Percentiles rank a stretch among this genome's conserved stretches.
Evolutionary conservation across 2,888 invertebrate genomes (phyloP).

Genomic region (Lasius platythorax): DNA sequence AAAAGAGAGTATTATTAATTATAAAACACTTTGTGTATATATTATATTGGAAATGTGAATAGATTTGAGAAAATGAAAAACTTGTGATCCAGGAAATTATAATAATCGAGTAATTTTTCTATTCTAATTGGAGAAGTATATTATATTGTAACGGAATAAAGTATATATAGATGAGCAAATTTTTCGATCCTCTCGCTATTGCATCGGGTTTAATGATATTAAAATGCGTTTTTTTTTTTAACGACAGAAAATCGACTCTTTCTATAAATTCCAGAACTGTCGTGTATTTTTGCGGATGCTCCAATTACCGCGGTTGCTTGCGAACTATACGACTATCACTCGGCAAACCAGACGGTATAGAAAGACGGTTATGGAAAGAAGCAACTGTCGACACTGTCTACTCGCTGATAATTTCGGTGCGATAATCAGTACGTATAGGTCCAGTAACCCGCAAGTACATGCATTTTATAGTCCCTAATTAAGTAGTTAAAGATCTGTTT

Average conservation of each 20-base stretch:
- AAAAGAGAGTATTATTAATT: background rate
- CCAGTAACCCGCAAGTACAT: constrained; percentile 16
- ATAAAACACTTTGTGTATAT: constrained; percentile 12
- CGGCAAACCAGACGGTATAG: background rate
- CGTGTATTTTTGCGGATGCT: background rate
- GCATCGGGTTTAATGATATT: background rate
- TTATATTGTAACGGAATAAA: background rate
- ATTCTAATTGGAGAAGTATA: background rate
- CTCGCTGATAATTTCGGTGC: background rate
- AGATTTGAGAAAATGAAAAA: background rate
- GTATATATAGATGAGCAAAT: background rate
- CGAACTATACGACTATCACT: constrained; percentile 3
- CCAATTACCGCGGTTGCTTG: background rate
- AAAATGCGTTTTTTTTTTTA: background rate
- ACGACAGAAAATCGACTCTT: background rate
- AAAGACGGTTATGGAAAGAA: constrained; percentile 4
- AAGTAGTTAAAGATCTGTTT: background rate
- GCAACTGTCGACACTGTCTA: constrained; percentile 1
- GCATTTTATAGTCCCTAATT: constrained; percentile 11
- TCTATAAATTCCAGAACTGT: background rate
- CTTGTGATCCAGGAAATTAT: background rate
- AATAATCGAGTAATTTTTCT: background rate
- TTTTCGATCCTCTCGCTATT: background rate
- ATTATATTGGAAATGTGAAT: background rate
- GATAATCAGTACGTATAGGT: background rate